Evolutionary conservation across 1,140 invertebrate genomes (phyloP).

Genomic region (Cataglyphis hispanica): DNA sequence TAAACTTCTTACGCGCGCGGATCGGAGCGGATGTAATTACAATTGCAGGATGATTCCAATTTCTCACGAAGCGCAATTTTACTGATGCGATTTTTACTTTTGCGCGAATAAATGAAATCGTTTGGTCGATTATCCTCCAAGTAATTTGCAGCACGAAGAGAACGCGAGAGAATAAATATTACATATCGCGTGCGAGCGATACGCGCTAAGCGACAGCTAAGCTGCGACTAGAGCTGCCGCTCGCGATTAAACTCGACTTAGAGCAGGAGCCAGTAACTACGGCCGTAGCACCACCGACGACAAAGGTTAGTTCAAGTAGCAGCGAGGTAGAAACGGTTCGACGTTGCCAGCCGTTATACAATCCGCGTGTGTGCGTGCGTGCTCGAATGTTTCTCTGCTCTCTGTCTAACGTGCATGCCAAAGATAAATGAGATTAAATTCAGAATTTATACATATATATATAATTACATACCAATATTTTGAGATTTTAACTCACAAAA

Average conservation of each 20-base stretch:
- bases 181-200: constrained; percentile 12
- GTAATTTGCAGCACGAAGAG: background rate
- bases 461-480: background rate
- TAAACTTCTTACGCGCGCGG: too few relatives aligned
- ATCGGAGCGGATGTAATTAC: too few relatives aligned
- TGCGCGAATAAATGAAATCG: background rate
- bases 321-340: constrained; percentile 60
- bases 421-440: background rate
- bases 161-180: background rate
- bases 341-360: constrained; percentile 70
- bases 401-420: constrained; percentile 21
- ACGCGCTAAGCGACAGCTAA: constrained; percentile 58
- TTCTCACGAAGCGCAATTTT: background rate
- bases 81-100: too few relatives aligned
- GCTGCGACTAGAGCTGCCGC: constrained; percentile 61
- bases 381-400: background rate
- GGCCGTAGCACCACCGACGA: constrained; percentile 17
- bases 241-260: constrained; percentile 40
- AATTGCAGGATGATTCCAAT: background rate
- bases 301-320: constrained; percentile 10
- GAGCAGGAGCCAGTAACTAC: constrained; percentile 60
- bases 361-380: constrained; percentile 30
- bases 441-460: too few relatives aligned
- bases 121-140: background rate
- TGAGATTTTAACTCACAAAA: background rate